Conservation (phyloP, 2,888 invertebrate genomes). For the Metacarcinus magister region DNA sequence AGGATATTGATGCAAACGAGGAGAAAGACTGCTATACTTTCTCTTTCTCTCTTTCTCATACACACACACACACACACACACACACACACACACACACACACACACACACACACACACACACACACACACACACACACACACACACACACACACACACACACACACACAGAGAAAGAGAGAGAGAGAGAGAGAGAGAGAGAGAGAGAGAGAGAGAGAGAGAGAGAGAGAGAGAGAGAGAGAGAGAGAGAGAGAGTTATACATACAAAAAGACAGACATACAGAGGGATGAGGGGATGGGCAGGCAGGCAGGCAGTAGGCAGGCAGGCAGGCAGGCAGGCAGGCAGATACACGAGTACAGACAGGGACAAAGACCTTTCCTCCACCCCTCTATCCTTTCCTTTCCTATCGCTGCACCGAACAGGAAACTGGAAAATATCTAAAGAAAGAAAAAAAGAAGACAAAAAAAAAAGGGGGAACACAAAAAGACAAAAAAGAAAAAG, state of each 20-base stretch:
- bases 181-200: not conserved
- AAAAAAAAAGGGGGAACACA: not conserved
- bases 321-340: not conserved
- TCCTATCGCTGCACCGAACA: not conserved
- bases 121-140: no score
- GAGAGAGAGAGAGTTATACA: not conserved
- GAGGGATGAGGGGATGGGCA: not conserved
- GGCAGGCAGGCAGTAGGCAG: not conserved
- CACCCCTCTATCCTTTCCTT: conserved; percentile 20
- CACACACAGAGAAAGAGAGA: not conserved
- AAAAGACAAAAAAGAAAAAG: not conserved
- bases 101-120: no score
- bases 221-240: not conserved
- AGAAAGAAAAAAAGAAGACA: not conserved
- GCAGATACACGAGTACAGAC: not conserved
- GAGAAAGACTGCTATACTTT: not conserved
- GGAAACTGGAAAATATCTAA: not conserved
- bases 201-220: not conserved
- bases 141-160: no score
- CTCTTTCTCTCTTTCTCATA: no score
- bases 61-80: no score
- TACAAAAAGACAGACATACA: not conserved
- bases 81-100: no score
- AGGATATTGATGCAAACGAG: no score
- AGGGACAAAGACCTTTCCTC: conserved; percentile 1